phyloP scores from a whole-genome alignment of 1,140 invertebrate species.

The Planococcus citri region DNA sequence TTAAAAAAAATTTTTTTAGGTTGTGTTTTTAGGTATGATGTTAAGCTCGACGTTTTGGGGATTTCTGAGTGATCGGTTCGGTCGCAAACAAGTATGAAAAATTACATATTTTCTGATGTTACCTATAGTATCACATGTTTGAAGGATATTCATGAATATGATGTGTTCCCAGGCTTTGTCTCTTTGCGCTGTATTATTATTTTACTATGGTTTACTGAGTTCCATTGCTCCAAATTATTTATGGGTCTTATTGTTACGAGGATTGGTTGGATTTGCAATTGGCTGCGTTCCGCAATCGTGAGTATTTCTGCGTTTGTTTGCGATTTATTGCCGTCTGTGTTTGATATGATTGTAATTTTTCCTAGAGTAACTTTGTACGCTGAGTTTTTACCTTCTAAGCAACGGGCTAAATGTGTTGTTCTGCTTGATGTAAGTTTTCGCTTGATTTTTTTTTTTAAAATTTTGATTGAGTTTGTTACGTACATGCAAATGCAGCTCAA shows the following conservation, averaged over 20 bases:
- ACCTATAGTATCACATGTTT: neutral
- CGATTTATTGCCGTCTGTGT: slow-evolving; percentile 25
- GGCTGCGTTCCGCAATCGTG: slow-evolving; percentile 94
- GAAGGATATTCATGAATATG: no score
- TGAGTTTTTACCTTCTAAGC: slow-evolving; percentile 86
- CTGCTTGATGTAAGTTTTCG: slow-evolving; percentile 69
- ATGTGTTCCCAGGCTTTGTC: slow-evolving; percentile 66
- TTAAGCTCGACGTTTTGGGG: slow-evolving; percentile 91
- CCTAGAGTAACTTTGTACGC: slow-evolving; percentile 88
- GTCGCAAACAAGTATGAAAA: slow-evolving; percentile 60
- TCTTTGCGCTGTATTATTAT: slow-evolving; percentile 73
- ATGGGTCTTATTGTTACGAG: slow-evolving; percentile 79
- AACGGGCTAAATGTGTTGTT: slow-evolving; percentile 86
- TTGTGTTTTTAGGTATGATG: slow-evolving; percentile 95
- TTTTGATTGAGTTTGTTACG: neutral
- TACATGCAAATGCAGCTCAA: no score
- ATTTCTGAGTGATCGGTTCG: slow-evolving; percentile 86
- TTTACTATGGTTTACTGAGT: slow-evolving; percentile 83
- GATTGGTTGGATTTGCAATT: slow-evolving; percentile 88
- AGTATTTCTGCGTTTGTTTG: slow-evolving; percentile 37
- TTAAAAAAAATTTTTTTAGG: slow-evolving; percentile 38
- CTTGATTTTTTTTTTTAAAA: slow-evolving; percentile 10
- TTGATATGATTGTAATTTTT: slow-evolving; percentile 24
- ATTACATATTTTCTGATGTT: slow-evolving; percentile 16
- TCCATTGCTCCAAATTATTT: slow-evolving; percentile 81